Percentiles rank a stretch among this genome's conserved stretches.
phyloP scores from a whole-genome alignment of 2,888 invertebrate species.

The Baronia brevicornis region DNA sequence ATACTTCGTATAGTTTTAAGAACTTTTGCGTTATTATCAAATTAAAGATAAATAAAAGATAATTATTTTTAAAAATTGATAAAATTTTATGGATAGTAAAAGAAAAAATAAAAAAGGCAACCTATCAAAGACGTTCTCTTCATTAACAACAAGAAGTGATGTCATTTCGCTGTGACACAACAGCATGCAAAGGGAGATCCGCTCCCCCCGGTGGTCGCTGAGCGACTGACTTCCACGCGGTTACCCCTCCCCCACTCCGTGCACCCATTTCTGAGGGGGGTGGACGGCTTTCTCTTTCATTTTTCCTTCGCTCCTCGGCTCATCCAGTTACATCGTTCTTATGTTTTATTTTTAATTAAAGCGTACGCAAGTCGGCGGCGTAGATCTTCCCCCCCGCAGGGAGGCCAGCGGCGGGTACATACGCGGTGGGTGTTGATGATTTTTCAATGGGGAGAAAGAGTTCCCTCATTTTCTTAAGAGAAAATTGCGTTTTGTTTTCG shows the following conservation, averaged over 20 bases:
- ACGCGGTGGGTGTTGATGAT: constrained; percentile 75
- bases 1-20: too few relatives aligned
- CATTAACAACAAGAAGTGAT: constrained; percentile 75
- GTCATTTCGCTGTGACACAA: constrained; percentile 71
- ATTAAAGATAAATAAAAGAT: too few relatives aligned
- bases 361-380: constrained; percentile 75
- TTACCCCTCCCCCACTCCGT: constrained; percentile 35
- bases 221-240: constrained; percentile 66
- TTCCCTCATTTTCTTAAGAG: constrained; percentile 77
- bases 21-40: too few relatives aligned
- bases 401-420: constrained; percentile 50
- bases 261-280: constrained; percentile 40
- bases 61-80: too few relatives aligned
- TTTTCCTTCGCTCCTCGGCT: constrained; percentile 76
- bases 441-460: constrained; percentile 77
- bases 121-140: constrained; percentile 65
- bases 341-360: constrained; percentile 77
- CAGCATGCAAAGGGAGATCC: constrained; percentile 57
- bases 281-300: constrained; percentile 75
- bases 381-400: constrained; percentile 59
- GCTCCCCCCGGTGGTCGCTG: constrained; percentile 58
- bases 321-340: constrained; percentile 77
- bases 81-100: constrained; percentile 23
- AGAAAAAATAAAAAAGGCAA: constrained; percentile 40
- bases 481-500: constrained; percentile 77